Evolutionary conservation across 2,888 invertebrate genomes (phyloP), one percentile per base, ranked within the genome.

Genomic region (Sylvicola cinctus): DNA sequence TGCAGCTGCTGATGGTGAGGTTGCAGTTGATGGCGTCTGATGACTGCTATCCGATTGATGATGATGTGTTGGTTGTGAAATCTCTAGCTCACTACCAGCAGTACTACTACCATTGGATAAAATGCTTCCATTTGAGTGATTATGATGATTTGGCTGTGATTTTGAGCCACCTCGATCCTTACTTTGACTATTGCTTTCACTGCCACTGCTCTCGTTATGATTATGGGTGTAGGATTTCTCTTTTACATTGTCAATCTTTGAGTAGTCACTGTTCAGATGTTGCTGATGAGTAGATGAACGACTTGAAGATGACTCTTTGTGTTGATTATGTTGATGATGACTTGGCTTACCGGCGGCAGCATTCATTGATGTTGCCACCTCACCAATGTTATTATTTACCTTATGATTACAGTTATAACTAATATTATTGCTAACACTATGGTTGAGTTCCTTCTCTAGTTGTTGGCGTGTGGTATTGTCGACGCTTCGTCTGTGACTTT

Each of bases 401-500:
- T n/a, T n/a, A n/a, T n/a, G n/a, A n/a, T n/a, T n/a, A n/a, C n/a
- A n/a, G n/a, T n/a, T n/a, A n/a, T n/a, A n/a, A n/a, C n/a, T n/a
- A n/a, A n/a, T n/a, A 27, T 27, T n/a, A n/a, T n/a, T n/a, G n/a
- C n/a, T 10, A 26, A n/a, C 27, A 26, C 25, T 26, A 25, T 15
- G 14, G 32, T 32, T 32, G 32, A 14, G 6, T 8, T 12, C 15
- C 32, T 28, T 15, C 10, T 28, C 10, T 33, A 17, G 3, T 16
- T 29, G 13, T 29, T 16, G 28, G n/a, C n/a, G n/a, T n/a, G n/a
- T n/a, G 29, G 56, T 56, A 43, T 57, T 57, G 40, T 58, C 57
- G 42, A 50, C 42, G 44, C 56, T 34, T 26, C 27, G 25, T 34
- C 37, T 55, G 27, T 40, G 40, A 44, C 50, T 51, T 42, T 47